Base-by-base conservation (phyloP, 2,797 vertebrate genomes). In the Lepus townsendii region DNA sequence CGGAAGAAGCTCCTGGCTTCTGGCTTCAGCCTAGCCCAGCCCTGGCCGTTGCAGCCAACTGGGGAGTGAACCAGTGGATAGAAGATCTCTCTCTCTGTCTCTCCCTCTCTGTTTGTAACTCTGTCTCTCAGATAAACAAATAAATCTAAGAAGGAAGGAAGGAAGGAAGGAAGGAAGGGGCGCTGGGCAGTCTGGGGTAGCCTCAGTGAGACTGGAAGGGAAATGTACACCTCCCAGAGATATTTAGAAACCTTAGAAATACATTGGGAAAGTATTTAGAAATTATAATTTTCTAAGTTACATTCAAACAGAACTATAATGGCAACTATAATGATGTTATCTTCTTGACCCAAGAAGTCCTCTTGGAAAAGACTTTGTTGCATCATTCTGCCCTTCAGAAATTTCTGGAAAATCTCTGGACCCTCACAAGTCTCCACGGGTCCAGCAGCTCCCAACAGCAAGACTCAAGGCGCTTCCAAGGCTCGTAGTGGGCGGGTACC, bases 241-340 rank as follows among this genome's bases (percentile, higher is more conserved):
- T 20, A 78, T 80, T 35, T 57, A 57, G 54, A 57, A 57, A 24
- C 6, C 14, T 19, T 57, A 60, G 54, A 13, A 10, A 35, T 4
- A 38, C 35, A 63, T 27, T 69, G 66, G 26, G 66, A 26, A 87
- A 76, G 30, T 79, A 79, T 75, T 52, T 42, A 91, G 66, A 91
- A 85, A 68, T 42, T 63, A 27, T 5, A 19, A 20, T 65, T 83
- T 79, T 85, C 85, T 76, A 71, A 94, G 66, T 42, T 86, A 52
- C 80, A 47, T 66, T 75, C 69, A 42, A 63, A 52, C 76, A 52
- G 38, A 63, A 42, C 42, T 42, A 42, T 1, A 42, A 76, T 60
- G 62, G 9, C 82, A 83, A 69, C 83, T 38, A 8, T 52, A 13
- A n/a, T 2, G 5, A 2, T 52, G 69, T 80, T 65, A 16, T 2